Conservation (phyloP, 2,113 vertebrate species). For the Camelus dromedarius region DNA sequence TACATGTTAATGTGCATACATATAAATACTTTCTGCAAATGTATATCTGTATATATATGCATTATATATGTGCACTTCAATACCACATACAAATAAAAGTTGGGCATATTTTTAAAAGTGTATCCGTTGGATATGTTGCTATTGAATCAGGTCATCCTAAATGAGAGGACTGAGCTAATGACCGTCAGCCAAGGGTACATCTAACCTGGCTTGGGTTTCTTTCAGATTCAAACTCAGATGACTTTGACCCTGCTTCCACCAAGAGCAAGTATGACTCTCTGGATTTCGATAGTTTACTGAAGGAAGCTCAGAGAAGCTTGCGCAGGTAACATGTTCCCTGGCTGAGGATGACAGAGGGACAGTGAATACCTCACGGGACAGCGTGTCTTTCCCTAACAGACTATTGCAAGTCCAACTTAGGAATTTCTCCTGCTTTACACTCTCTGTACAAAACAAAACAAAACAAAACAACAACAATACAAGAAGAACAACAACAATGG, state of each 20-base stretch:
- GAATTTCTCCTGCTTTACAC: slow-evolving; percentile 93
- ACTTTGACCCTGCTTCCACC: slow-evolving; percentile 99
- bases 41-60: neutral
- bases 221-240: slow-evolving; percentile 97
- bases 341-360: slow-evolving; percentile 85
- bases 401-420: slow-evolving; percentile 90
- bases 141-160: neutral
- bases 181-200: neutral
- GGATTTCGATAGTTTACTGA: slow-evolving; percentile 99
- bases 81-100: neutral
- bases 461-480: slow-evolving; percentile 72
- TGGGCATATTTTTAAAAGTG: neutral
- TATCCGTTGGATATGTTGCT: neutral
- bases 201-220: slow-evolving; percentile 77
- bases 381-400: slow-evolving; percentile 91
- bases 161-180: neutral
- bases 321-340: slow-evolving; percentile 95
- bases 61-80: neutral
- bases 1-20: neutral
- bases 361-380: slow-evolving; percentile 90
- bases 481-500: slow-evolving; percentile 83
- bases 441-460: slow-evolving; percentile 89
- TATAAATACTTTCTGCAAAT: neutral
- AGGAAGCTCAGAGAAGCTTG: slow-evolving; percentile 98
- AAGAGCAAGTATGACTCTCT: slow-evolving; percentile 99